Percentiles rank a stretch among this genome's conserved stretches.
phyloP scores from a whole-genome alignment of 2,113 vertebrate genomes.

The Kryptolebias marmoratus region DNA sequence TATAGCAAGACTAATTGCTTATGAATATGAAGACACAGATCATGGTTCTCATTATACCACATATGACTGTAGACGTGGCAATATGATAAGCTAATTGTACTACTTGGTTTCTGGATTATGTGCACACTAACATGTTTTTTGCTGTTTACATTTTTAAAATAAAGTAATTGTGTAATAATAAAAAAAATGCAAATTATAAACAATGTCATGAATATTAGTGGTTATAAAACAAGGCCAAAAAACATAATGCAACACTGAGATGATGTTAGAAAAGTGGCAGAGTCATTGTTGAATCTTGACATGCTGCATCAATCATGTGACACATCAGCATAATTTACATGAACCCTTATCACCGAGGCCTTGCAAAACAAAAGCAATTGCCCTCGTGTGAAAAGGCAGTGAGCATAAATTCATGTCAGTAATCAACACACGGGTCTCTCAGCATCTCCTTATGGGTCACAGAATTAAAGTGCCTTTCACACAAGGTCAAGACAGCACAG shows the following conservation, averaged over 20 bases:
- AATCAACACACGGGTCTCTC: constrained; percentile 64
- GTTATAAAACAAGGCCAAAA: constrained; percentile 45
- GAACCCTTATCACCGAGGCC: constrained; percentile 12
- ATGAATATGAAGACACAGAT: constrained; percentile 82
- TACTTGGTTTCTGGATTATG: constrained; percentile 25
- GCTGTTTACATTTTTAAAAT: constrained; percentile 26
- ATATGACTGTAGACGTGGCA: constrained; percentile 43
- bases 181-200: constrained; percentile 35
- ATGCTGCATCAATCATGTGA: constrained; percentile 52
- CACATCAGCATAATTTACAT: constrained; percentile 43
- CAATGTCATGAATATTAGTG: constrained; percentile 44
- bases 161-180: not conserved
- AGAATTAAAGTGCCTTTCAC: constrained; percentile 75
- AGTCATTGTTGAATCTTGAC: constrained; percentile 58
- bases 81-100: constrained; percentile 45
- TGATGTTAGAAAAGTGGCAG: constrained; percentile 44
- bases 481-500: constrained; percentile 73
- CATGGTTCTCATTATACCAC: constrained; percentile 68
- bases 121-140: constrained; percentile 17
- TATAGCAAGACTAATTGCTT: constrained; percentile 80
- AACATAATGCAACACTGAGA: constrained; percentile 36
- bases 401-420: constrained; percentile 54
- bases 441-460: constrained; percentile 55
- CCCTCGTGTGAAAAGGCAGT: constrained; percentile 44
- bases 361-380: constrained; percentile 48